Evolutionary conservation across 2,113 vertebrate genomes (phyloP).

Genomic region (Channa argus): DNA sequence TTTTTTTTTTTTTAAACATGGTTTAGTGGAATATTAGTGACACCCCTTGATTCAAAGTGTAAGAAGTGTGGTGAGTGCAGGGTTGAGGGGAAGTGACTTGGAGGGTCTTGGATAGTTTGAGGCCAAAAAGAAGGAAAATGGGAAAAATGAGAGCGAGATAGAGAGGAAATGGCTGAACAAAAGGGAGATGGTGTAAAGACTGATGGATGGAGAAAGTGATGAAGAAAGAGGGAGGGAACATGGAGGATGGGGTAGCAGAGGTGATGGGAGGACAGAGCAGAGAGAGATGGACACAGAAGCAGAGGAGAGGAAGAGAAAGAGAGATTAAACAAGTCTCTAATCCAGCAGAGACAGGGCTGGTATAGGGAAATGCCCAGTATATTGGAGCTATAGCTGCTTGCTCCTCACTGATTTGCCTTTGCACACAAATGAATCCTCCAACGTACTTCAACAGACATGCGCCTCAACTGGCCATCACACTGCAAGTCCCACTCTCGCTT

Average conservation of each 20-base stretch:
- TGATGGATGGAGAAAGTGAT: conserved; percentile 61
- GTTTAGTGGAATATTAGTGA: conserved; percentile 49
- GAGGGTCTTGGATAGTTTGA: conserved; percentile 46
- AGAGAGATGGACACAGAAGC: conserved; percentile 16
- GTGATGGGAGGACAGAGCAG: conserved; percentile 57
- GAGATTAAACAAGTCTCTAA: conserved; percentile 75
- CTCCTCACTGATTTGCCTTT: conserved; percentile 48
- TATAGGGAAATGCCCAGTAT: conserved; percentile 62
- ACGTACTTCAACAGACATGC: conserved; percentile 33
- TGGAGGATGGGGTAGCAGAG: conserved; percentile 39
- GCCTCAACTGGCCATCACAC: conserved; percentile 13
- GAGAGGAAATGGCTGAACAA: conserved; percentile 52
- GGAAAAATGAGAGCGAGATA: conserved; percentile 25
- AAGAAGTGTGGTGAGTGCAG: conserved; percentile 25
- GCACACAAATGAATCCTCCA: conserved; percentile 49
- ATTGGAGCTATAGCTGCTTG: conserved; percentile 47
- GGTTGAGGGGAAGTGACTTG: conserved; percentile 9
- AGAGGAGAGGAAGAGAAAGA: conserved; percentile 31
- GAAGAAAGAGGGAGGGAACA: conserved; percentile 43
- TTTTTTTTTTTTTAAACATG: too few relatives aligned
- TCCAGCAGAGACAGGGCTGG: conserved; percentile 66
- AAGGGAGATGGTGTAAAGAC: conserved; percentile 42
- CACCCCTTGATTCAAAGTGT: conserved; percentile 55
- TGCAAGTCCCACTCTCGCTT: conserved; percentile 30
- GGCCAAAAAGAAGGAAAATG: conserved; percentile 41